These are phyloP conservation scores for Tipula helvola DNA, from an alignment of 2,888 invertebrate species.

Conservation along the genomic window DNA sequence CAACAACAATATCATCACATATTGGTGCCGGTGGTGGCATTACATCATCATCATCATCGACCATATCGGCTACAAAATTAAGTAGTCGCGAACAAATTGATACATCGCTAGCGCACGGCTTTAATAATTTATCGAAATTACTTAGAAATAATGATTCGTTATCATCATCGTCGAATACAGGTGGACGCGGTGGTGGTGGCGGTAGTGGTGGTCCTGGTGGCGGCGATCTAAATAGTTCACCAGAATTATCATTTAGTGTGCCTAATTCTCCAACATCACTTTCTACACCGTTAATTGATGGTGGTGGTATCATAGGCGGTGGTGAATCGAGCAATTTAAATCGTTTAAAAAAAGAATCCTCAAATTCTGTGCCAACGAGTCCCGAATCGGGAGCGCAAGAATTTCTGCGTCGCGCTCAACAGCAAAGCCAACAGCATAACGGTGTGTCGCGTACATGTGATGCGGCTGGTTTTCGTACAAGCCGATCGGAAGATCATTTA, in stretches of 20 bases:
- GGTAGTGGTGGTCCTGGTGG: neutral
- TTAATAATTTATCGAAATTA: slow-evolving; percentile 15
- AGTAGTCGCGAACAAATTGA: neutral
- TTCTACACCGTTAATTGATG: slow-evolving; percentile 34
- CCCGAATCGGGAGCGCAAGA: slow-evolving; percentile 39
- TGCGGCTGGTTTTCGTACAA: slow-evolving; percentile 67
- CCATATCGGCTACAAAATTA: neutral
- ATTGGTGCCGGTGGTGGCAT: neutral
- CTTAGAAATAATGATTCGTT: slow-evolving; percentile 16
- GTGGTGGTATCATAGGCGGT: slow-evolving; percentile 14
- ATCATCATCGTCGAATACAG: slow-evolving; percentile 34
- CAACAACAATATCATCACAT: neutral
- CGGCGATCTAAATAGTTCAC: slow-evolving; percentile 24
- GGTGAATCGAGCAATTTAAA: neutral
- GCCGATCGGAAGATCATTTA: slow-evolving; percentile 84
- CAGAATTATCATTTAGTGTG: slow-evolving; percentile 35
- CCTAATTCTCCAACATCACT: slow-evolving; percentile 39
- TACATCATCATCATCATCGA: neutral
- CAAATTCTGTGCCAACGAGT: slow-evolving; percentile 57
- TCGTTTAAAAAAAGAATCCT: slow-evolving; percentile 25
- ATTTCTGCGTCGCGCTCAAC: slow-evolving; percentile 27
- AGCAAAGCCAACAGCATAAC: slow-evolving; percentile 38
- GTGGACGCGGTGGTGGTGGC: slow-evolving; percentile 19
- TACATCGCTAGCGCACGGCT: slow-evolving; percentile 29
- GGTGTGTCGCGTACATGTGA: slow-evolving; percentile 38